phyloP scores from a whole-genome alignment of 1,140 invertebrate genomes.

The Trichonephila clavata region DNA sequence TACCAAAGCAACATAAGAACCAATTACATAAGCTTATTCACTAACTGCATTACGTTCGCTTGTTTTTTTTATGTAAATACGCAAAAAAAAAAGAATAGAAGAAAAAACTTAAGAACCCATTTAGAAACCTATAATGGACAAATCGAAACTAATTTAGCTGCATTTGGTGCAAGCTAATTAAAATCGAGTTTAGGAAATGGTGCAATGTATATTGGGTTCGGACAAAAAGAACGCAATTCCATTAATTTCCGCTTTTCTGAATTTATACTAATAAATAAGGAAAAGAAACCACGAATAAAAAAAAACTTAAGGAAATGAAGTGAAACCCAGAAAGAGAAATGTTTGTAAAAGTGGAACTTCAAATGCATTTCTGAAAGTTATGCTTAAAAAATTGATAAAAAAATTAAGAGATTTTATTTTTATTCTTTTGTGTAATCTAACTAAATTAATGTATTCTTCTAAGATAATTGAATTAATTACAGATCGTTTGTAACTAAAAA shows the following conservation, averaged over 20 bases:
- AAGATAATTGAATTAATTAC: no score
- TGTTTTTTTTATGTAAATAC: neutral
- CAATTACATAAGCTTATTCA: conserved; percentile 16
- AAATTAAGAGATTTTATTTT: no score
- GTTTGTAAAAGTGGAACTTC: no score
- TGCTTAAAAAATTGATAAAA: no score
- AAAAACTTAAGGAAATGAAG: no score
- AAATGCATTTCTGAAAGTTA: no score
- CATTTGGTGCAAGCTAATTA: conserved; percentile 18
- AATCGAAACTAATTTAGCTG: conserved; percentile 30
- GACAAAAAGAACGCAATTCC: conserved; percentile 11
- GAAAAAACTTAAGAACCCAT: conserved; percentile 27
- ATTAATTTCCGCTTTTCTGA: conserved; percentile 34
- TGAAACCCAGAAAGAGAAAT: no score
- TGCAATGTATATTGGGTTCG: neutral
- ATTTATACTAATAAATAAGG: conserved; percentile 9
- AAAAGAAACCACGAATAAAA: neutral
- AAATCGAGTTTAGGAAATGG: conserved; percentile 23
- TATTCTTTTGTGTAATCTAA: no score
- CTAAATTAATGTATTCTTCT: no score
- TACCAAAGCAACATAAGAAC: neutral
- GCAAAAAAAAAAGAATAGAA: neutral
- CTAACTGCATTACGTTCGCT: neutral
- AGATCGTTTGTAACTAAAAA: no score
- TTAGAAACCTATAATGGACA: conserved; percentile 31